Base-by-base conservation (phyloP, 2,888 invertebrate species). In the Melipona beecheii region DNA sequence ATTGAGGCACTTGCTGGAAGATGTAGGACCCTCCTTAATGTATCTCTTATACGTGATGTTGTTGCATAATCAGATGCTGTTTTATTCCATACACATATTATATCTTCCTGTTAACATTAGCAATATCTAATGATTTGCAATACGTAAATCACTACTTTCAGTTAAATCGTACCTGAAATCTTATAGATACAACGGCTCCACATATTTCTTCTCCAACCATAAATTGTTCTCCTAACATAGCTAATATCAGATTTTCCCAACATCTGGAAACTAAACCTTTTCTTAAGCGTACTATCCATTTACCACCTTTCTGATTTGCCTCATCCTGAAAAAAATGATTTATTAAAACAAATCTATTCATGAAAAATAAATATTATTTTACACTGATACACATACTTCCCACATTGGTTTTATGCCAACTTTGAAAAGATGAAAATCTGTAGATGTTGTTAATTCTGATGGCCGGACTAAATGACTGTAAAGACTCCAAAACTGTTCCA, bases 341-440 rank as follows among this genome's bases (percentile, higher is more conserved):
- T 62, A 56, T 36, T 64, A 79, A n/a, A 19, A 15, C 2, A 2
- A 9, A 65, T n/a, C 6, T 43, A 54, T 31, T 27, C n/a, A 15
- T 6, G n/a, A 36, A 21, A 65, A 81, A 78, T 54, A 62, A 24
- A n/a, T 27, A 43, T n/a, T 64, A 58, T 69, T 15, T 24, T 15
- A 27, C 11, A 43, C 50, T 66, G 78, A 66, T 43, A 64, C 75
- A 91, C 94, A 92, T 91, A 96, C 96, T 95, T 99, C 99, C 99
- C 99, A 99, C 98, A 99, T 99, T 36, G 99, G 99, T 94, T 98
- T 98, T 92, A 99, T 99, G 90, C 99, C 99, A 92, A 98, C 96
- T 96, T 99, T 99, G 95, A 99, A 99, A 84, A 99, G 96, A 95
- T 99, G 99, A 93, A 99, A 97, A 95, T 99, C 99, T 92, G 98